Conservation (phyloP, 2,113 vertebrate genomes). For the Cephalopterus ornatus region DNA sequence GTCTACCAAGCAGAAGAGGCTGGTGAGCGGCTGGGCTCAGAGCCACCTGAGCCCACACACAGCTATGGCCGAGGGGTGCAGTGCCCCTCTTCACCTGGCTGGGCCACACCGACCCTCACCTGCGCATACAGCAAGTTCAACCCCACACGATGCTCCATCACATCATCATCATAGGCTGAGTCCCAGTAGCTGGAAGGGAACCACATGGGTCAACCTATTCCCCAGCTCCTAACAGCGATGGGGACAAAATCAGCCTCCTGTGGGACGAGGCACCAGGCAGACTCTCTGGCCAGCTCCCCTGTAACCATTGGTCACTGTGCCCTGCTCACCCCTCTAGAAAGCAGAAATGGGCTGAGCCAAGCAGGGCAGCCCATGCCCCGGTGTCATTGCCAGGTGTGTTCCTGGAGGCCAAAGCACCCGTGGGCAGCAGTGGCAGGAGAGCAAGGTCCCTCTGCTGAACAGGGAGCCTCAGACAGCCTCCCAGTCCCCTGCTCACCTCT, state of each 20-base stretch:
- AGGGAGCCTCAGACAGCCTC: background rate
- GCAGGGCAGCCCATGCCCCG: fast-evolving
- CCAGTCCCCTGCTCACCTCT: slow-evolving; percentile 77
- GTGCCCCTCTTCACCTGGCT: background rate
- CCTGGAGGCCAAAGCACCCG: background rate
- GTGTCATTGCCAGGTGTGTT: background rate
- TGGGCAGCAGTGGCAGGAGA: background rate
- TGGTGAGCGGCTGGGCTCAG: background rate
- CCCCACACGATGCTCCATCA: slow-evolving; percentile 95
- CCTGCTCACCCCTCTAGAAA: background rate
- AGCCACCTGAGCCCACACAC: background rate
- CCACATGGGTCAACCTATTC: background rate
- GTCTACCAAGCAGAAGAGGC: slow-evolving; percentile 73
- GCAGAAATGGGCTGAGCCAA: background rate
- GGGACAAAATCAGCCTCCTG: background rate
- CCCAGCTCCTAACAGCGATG: background rate
- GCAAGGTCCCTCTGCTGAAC: background rate
- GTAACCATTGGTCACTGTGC: fast-evolving
- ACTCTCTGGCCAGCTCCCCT: background rate
- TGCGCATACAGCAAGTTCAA: slow-evolving; percentile 93
- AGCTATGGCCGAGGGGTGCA: background rate
- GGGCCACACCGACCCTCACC: slow-evolving; percentile 69
- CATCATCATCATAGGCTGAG: slow-evolving; percentile 88
- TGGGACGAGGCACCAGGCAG: fast-evolving
- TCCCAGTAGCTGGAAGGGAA: slow-evolving; percentile 91